Evolutionary conservation across 2,888 invertebrate genomes (phyloP).

Genomic region (Drosophila leonis): DNA sequence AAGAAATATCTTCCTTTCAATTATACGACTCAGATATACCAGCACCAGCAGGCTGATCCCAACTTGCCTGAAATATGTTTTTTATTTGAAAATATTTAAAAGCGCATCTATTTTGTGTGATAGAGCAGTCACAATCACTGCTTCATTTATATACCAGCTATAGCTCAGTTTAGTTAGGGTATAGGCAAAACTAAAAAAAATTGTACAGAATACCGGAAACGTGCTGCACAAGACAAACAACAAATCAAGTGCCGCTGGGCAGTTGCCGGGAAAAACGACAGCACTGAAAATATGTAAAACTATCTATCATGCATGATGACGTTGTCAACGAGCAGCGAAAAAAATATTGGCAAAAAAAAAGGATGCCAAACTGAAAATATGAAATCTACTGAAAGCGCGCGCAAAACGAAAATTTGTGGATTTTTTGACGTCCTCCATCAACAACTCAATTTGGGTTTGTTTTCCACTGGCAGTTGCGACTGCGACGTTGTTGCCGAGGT

Average conservation of each 20-base stretch:
- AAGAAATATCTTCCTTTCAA: conserved; percentile 30
- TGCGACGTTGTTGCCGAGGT: conserved; percentile 13
- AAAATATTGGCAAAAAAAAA: conserved; percentile 12
- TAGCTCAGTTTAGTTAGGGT: conserved; percentile 14
- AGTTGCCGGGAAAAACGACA: conserved; percentile 60
- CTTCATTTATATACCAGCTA: background rate
- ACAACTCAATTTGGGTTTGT: conserved; percentile 72
- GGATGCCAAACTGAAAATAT: conserved; percentile 25
- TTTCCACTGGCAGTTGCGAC: conserved; percentile 31
- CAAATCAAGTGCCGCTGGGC: conserved; percentile 78
- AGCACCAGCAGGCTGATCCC: background rate
- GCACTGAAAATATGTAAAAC: conserved; percentile 75
- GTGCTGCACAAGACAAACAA: conserved; percentile 78
- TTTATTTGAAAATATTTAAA: background rate
- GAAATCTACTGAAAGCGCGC: conserved; percentile 29
- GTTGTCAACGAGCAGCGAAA: conserved; percentile 61
- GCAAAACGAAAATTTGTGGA: conserved; percentile 49
- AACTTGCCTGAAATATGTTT: background rate
- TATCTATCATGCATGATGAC: conserved; percentile 78
- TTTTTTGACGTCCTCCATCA: conserved; percentile 67
- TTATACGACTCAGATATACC: conserved; percentile 4
- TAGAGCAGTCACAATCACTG: background rate
- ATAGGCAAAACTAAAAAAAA: conserved; percentile 64
- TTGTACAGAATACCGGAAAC: conserved; percentile 60
- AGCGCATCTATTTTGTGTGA: background rate